Percentiles rank a stretch among this genome's conserved stretches.
phyloP scores from a whole-genome alignment of 1,140 invertebrate genomes.

The Lepidostoma basale region DNA sequence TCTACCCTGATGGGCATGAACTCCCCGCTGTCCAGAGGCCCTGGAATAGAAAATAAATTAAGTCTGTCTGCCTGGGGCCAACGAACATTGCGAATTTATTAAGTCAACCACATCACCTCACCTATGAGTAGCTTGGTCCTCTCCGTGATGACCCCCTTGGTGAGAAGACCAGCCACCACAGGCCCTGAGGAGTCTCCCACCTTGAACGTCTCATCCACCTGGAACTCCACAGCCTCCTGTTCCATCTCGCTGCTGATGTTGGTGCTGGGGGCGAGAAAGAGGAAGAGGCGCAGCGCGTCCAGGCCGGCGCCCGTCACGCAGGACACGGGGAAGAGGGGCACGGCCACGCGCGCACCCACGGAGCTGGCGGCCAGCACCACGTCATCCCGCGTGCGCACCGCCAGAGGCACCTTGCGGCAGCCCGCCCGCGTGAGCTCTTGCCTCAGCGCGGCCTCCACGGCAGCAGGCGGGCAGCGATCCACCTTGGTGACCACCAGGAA shows the following conservation, averaged over 20 bases:
- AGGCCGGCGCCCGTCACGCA: slow-evolving; percentile 89
- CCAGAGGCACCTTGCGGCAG: slow-evolving; percentile 72
- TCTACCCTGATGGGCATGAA: slow-evolving; percentile 81
- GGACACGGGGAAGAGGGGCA: slow-evolving; percentile 94
- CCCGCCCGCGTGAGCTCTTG: slow-evolving; percentile 67
- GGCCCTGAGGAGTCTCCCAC: slow-evolving; percentile 74
- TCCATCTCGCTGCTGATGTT: slow-evolving; percentile 73
- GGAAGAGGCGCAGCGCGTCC: slow-evolving; percentile 78
- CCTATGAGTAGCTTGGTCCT: slow-evolving; percentile 78
- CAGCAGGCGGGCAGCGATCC: slow-evolving; percentile 69
- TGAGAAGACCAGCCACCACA: slow-evolving; percentile 87
- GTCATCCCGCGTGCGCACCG: slow-evolving; percentile 73
- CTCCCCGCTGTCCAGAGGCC: slow-evolving; percentile 83
- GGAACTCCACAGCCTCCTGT: slow-evolving; percentile 82
- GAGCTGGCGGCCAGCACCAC: slow-evolving; percentile 71
- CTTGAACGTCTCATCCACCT: slow-evolving; percentile 92
- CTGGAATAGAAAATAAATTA: slow-evolving; percentile 49
- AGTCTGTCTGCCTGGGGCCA: too few relatives aligned
- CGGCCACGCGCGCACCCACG: slow-evolving; percentile 67
- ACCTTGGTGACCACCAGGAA: slow-evolving; percentile 91
- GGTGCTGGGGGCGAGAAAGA: slow-evolving; percentile 69
- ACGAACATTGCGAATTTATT: too few relatives aligned
- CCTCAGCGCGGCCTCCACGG: slow-evolving; percentile 65
- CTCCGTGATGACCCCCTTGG: slow-evolving; percentile 85
- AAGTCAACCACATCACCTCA: slow-evolving; percentile 36